Conservation (phyloP, 2,888 invertebrate genomes). For the Panzeria rudis region DNA sequence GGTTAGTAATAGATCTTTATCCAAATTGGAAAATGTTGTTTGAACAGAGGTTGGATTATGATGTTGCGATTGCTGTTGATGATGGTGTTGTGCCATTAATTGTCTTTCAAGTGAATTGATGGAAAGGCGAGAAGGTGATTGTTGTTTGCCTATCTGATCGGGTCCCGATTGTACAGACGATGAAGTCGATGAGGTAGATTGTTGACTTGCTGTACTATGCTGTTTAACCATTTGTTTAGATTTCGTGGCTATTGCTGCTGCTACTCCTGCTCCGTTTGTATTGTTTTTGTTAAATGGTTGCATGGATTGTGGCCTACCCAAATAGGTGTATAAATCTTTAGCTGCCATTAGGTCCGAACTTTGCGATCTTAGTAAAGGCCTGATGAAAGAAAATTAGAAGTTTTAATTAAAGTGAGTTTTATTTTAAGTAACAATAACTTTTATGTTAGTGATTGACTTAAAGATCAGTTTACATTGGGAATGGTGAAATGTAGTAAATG, state of each 20-base stretch:
- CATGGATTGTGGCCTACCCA: slow-evolving; percentile 74
- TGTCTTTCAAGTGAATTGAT: slow-evolving; percentile 72
- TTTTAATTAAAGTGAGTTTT: slow-evolving; percentile 9
- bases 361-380: slow-evolving; percentile 80
- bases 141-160: slow-evolving; percentile 70
- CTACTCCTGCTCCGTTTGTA: slow-evolving; percentile 51
- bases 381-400: slow-evolving; percentile 65
- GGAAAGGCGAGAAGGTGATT: slow-evolving; percentile 72
- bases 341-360: slow-evolving; percentile 79
- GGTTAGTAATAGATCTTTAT: slow-evolving; percentile 58
- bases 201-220: slow-evolving; percentile 78
- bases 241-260: slow-evolving; percentile 59
- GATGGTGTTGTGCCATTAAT: slow-evolving; percentile 70
- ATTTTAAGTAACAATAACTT: neutral
- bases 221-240: slow-evolving; percentile 77
- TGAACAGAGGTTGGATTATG: slow-evolving; percentile 31
- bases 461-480: slow-evolving; percentile 39
- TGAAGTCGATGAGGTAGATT: slow-evolving; percentile 78
- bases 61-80: slow-evolving; percentile 58
- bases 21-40: slow-evolving; percentile 57
- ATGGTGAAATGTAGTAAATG: slow-evolving; percentile 44
- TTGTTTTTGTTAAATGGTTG: slow-evolving; percentile 51
- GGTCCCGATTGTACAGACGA: slow-evolving; percentile 78
- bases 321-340: slow-evolving; percentile 78
- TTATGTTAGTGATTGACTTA: slow-evolving; percentile 50